These are phyloP conservation scores for Salvelinus alpinus DNA, from an alignment of 2,113 vertebrate genomes.

Conservation along the genomic window DNA sequence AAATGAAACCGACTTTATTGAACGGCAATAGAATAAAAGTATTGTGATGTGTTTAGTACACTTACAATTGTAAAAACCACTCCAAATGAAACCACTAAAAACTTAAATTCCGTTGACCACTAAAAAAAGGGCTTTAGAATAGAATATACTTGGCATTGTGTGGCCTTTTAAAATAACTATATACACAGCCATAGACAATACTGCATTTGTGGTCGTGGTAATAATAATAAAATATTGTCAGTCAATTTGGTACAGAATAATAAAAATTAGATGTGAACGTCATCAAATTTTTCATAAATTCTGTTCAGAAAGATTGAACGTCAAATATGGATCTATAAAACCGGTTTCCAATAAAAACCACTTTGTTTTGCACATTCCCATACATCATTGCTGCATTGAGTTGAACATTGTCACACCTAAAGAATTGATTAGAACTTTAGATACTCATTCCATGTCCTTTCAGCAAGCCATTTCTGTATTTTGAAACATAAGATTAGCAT, in stretches of 20 bases:
- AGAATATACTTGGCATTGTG: constrained; percentile 34
- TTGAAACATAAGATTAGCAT: no score
- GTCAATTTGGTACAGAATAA: neutral
- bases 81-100: constrained; percentile 1
- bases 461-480: no score
- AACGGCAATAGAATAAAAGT: constrained; percentile 36
- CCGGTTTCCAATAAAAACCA: constrained; percentile 2
- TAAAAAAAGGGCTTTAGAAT: neutral
- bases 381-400: no score
- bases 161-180: constrained; percentile 13
- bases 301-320: constrained; percentile 37
- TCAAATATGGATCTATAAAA: constrained; percentile 24
- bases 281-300: constrained; percentile 17
- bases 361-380: constrained; percentile 3
- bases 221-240: constrained; percentile 21
- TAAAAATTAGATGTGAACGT: constrained; percentile 35
- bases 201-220: constrained; percentile 34
- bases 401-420: no score
- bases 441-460: no score
- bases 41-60: constrained; percentile 18
- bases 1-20: constrained; percentile 46
- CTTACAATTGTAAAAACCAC: constrained; percentile 29
- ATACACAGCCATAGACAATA: constrained; percentile 29
- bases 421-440: no score
- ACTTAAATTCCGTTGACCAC: constrained; percentile 27